Base-by-base conservation (phyloP, 2,113 vertebrate genomes). In the Paratilapia polleni region DNA sequence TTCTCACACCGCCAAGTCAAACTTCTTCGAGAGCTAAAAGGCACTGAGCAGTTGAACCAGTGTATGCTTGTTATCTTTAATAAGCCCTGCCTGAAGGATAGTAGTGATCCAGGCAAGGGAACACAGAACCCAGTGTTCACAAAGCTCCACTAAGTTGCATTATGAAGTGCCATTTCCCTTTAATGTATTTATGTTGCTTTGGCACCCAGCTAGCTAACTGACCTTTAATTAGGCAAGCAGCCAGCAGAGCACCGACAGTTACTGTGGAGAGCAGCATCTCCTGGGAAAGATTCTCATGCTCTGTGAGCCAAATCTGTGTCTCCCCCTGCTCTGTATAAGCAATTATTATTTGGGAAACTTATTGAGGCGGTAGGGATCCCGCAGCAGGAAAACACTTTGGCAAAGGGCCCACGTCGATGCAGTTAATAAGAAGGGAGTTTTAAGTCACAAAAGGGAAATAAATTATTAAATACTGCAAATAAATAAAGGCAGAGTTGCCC, bases 201-300 rank as follows among this genome's bases (percentile, higher is more conserved):
- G 85, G 91, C 90, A 79, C 88, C 91, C 87, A 85, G 85, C 80
- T 73, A 89, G 88, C 90, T 83, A 43, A 62, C 58, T 90, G 91
- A 93, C 92, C 91, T 94, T 94, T 94, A 93, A 94, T 94, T 94
- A 94, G 89, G 82, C 77, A 15, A 83, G 66, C 63, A 79, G 82
- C 89, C 80, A 91, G 82, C 88, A 64, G 78, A 82, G 88, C 41
- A 79, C 47, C 91, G 78, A 77, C 85, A 83, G 86, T 82, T 78
- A 81, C 85, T 84, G 88, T 83, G 90, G 89, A 78, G 90, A 77
- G 34, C 47, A 70, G 54, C 2, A 20, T 70, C 81, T 84, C 81
- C 36, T 68, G 84, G 82, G 83, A 68, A 80, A 80, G 78, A 62
- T 75, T 76, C 66, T 83, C 41, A 28, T 43, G 78, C 82, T 89